Evolutionary conservation across 2,888 invertebrate genomes (phyloP).

Genomic region (Bimastos eiseni): DNA sequence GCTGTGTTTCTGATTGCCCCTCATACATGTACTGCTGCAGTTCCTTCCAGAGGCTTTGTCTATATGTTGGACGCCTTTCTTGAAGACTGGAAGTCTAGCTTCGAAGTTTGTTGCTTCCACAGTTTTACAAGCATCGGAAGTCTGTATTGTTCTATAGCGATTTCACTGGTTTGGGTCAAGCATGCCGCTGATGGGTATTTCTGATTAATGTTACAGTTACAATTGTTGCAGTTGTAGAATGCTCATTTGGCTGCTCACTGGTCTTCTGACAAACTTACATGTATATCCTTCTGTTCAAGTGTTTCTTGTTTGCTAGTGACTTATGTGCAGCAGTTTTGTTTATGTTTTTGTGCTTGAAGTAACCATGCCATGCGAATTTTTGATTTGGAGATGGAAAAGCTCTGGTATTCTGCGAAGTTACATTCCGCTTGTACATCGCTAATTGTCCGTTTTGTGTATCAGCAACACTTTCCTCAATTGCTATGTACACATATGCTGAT

Average conservation of each 20-base stretch:
- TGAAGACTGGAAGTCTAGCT: too few relatives aligned
- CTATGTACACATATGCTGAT: not conserved
- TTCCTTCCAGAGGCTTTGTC: too few relatives aligned
- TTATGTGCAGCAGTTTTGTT: not conserved
- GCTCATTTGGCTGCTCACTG: not conserved
- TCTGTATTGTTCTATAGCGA: too few relatives aligned
- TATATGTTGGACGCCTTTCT: too few relatives aligned
- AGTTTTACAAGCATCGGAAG: too few relatives aligned
- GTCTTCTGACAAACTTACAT: constrained; percentile 2
- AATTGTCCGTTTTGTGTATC: not conserved
- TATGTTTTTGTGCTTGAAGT: not conserved
- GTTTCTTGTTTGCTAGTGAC: not conserved
- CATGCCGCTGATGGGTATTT: too few relatives aligned
- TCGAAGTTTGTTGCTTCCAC: too few relatives aligned
- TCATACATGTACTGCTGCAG: too few relatives aligned
- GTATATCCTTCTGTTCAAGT: not conserved
- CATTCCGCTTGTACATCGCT: not conserved
- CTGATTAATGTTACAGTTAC: too few relatives aligned
- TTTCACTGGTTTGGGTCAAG: too few relatives aligned
- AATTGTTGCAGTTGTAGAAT: not conserved
- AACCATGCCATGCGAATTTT: not conserved
- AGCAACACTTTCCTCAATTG: not conserved
- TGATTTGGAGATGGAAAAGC: not conserved
- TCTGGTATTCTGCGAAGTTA: constrained; percentile 13
- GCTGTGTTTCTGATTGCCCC: too few relatives aligned